Evolutionary conservation across 2,113 vertebrate species (phyloP), one percentile per base, ranked within the genome.

Genomic region (Hippopotamus amphibius): DNA sequence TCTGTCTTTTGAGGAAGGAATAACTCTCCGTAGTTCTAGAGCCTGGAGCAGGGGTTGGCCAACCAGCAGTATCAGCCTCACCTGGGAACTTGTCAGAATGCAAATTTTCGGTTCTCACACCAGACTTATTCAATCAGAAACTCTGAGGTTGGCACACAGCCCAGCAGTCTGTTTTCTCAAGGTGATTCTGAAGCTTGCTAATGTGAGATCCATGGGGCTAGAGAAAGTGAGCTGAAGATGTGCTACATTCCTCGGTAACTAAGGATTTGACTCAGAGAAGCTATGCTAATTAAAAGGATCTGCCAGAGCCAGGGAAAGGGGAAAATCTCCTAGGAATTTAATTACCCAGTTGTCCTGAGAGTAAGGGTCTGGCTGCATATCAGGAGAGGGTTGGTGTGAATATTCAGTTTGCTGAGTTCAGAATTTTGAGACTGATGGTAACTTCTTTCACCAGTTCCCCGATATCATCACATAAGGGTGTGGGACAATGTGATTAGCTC

Each of bases 401-500:
- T 65, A 28, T 22, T 91, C 4, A 37, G 87, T 57, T 92, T 95
- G 93, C 63, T 30, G 57, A 69, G 48, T 82, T 69, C 79, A 80
- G 79, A 92, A 71, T 76, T 91, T 87, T 92, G 79, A 96, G 43
- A 63, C 57, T 53, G n/a, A 65, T 19, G 13, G 16, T 76, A 41
- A 77, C 63, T 84, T 87, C 88, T 94, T 14, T 53, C 77, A 83
- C 92, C 57, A 88, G 30, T 66, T 66, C 41, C 22, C 37, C 3
- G 1, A 11, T 53, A 24, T n/a, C 33, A 12, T 63, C 17, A 5
- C 46, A 17, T 68, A 82, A 85, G 66, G 93, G 37, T 89, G 88
- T 97, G 82, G 95, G 88, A 66, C 63, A 41, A 71, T 84, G 95
- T 95, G 95, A 96, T 97, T 91, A 83, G 28, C 12, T 97, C 7